These are phyloP conservation scores for Ammospiza caudacuta DNA, from an alignment of 2,113 vertebrate genomes.

Conservation along the genomic window DNA sequence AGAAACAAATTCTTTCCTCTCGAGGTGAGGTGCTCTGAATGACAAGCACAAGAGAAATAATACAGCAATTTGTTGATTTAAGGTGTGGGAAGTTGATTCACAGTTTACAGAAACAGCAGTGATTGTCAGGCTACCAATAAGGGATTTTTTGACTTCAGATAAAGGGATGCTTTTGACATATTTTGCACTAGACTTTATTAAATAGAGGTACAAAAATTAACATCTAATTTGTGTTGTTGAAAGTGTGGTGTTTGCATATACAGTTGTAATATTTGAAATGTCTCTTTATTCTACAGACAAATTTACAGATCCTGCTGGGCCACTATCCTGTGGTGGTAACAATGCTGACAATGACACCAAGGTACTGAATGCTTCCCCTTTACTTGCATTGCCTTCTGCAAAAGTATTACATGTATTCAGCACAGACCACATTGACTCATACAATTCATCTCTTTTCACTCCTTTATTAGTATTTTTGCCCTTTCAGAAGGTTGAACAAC, in stretches of 20 bases:
- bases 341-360: background rate
- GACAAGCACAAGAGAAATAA: slow-evolving; percentile 22
- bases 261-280: background rate
- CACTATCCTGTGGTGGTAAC: background rate
- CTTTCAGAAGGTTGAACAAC: background rate
- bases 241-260: background rate
- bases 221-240: background rate
- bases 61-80: slow-evolving; percentile 37
- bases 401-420: background rate
- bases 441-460: background rate
- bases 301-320: background rate
- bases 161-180: background rate
- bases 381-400: background rate
- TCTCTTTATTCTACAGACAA: background rate
- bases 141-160: background rate
- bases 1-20: background rate
- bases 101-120: background rate
- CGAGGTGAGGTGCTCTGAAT: background rate
- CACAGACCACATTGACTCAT: background rate
- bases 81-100: slow-evolving; percentile 32
- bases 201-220: background rate
- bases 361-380: background rate
- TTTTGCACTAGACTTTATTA: background rate
- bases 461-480: background rate
- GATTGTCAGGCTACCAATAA: background rate